phyloP scores from a whole-genome alignment of 2,797 vertebrate genomes.

The Euthynnus affinis region DNA sequence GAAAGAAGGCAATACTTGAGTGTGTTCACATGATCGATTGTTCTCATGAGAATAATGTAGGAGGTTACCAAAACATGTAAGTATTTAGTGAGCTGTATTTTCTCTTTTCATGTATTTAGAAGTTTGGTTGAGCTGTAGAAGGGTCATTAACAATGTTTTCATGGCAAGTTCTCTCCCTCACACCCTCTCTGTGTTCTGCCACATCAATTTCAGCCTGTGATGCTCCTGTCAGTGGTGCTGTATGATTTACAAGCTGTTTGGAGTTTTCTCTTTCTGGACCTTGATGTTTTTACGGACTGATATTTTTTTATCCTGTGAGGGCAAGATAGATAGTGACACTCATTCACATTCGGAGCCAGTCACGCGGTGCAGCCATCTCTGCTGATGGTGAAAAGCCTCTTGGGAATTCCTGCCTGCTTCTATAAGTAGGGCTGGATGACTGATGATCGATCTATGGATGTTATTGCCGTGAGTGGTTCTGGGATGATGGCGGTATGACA shows the following conservation, averaged over 20 bases:
- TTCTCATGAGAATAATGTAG: not conserved
- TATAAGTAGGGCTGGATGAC: slow-evolving; percentile 45
- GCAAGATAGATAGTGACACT: slow-evolving; percentile 60
- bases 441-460: slow-evolving; percentile 60
- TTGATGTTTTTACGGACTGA: slow-evolving; percentile 52
- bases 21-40: not conserved
- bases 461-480: slow-evolving; percentile 51
- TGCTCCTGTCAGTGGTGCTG: slow-evolving; percentile 7
- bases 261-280: slow-evolving; percentile 42
- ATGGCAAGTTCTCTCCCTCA: not conserved
- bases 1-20: not conserved
- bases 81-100: not conserved
- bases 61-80: not conserved
- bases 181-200: not conserved
- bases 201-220: slow-evolving; percentile 31
- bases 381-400: slow-evolving; percentile 40
- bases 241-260: slow-evolving; percentile 50
- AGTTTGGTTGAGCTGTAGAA: not conserved
- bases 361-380: slow-evolving; percentile 23
- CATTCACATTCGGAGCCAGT: slow-evolving; percentile 38
- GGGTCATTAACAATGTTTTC: not conserved
- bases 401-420: slow-evolving; percentile 56
- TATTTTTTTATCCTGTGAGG: slow-evolving; percentile 39
- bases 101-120: not conserved
- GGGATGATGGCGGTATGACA: slow-evolving; percentile 39